Percentiles rank a stretch among this genome's conserved stretches.
Evolutionary conservation across 2,113 vertebrate species (phyloP).

Genomic region (Meleagris gallopavo): DNA sequence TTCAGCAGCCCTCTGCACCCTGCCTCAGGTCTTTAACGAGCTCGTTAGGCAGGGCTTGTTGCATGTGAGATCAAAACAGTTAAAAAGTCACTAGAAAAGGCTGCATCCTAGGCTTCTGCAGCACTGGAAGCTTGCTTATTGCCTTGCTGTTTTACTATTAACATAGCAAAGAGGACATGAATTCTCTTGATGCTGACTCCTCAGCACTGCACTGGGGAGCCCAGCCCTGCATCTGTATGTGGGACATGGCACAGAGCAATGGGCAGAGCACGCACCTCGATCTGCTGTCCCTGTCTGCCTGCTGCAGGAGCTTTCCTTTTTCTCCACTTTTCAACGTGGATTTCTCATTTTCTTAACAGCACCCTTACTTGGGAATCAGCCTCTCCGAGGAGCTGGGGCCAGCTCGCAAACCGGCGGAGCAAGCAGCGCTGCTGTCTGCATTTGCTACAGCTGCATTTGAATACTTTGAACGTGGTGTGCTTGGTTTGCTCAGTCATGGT

Average conservation of each 20-base stretch:
- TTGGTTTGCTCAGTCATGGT: not conserved
- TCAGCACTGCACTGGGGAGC: not conserved
- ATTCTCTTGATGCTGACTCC: not conserved
- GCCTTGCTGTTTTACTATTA: not conserved
- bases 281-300: not conserved
- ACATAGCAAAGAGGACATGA: not conserved
- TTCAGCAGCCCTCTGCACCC: not conserved
- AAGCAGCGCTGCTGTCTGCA: not conserved
- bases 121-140: not conserved
- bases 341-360: not conserved
- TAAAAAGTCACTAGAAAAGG: not conserved
- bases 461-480: not conserved
- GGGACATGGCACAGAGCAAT: not conserved
- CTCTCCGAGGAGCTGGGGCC: not conserved
- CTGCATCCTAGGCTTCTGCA: not conserved
- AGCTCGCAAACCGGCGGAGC: not conserved
- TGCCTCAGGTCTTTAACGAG: not conserved
- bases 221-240: not conserved
- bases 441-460: not conserved
- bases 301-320: not conserved
- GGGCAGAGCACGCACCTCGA: not conserved
- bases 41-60: not conserved
- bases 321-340: not conserved
- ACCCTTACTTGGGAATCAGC: not conserved
- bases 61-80: not conserved